A percentile compares a stretch with the other conserved stretches of the same genome.
phyloP scores from a whole-genome alignment of 2,113 vertebrate species.

The Porphyrio hochstetteri region DNA sequence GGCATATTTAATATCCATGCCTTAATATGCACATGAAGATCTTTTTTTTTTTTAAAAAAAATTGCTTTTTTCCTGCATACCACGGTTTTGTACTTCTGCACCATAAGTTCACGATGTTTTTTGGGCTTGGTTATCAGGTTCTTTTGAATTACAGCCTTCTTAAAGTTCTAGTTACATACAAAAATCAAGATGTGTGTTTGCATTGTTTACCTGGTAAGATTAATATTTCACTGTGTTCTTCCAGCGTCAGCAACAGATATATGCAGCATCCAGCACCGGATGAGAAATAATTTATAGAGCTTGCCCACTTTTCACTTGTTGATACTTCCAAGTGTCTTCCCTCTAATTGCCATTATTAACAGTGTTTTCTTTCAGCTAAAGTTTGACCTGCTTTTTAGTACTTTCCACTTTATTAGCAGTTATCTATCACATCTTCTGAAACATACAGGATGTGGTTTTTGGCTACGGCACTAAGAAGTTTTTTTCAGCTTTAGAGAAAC shows the following conservation, averaged over 20 bases:
- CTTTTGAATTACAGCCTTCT: background rate
- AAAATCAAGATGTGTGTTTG: background rate
- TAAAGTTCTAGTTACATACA: background rate
- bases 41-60: background rate
- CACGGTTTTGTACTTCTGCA: background rate
- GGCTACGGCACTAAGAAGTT: background rate
- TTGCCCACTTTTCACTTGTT: background rate
- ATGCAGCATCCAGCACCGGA: background rate
- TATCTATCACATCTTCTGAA: background rate
- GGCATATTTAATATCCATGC: background rate
- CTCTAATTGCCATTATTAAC: background rate
- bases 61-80: background rate
- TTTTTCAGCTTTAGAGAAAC: background rate
- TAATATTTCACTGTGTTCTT: background rate
- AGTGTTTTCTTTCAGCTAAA: background rate
- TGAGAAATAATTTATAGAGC: background rate
- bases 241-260: background rate
- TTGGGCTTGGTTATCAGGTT: background rate
- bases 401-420: constrained; percentile 15
- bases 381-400: background rate
- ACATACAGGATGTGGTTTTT: constrained; percentile 15
- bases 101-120: background rate
- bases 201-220: background rate
- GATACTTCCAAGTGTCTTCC: background rate
- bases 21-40: background rate